Evolutionary conservation across 2,888 invertebrate genomes (phyloP).

Genomic region (Apantesis nais): DNA sequence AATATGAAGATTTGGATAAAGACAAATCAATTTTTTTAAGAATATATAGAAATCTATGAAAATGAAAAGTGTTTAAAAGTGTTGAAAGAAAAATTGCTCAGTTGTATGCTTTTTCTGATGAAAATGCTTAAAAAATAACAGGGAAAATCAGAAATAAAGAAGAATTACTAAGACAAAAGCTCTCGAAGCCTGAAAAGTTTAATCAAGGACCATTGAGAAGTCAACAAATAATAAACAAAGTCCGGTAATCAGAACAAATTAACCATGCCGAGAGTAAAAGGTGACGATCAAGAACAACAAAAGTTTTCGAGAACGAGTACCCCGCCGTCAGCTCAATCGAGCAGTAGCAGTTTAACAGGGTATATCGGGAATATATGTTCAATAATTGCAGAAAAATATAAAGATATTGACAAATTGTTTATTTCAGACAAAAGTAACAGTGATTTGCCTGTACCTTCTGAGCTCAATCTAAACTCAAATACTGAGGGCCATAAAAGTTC

Average conservation of each 20-base stretch:
- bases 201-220: background rate
- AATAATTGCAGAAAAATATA: background rate
- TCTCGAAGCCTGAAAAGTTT: background rate
- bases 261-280: background rate
- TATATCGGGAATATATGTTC: constrained; percentile 3
- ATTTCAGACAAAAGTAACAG: background rate
- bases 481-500: background rate
- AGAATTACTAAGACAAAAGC: background rate
- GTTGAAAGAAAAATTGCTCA: background rate
- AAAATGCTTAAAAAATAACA: background rate
- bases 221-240: background rate
- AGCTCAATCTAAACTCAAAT: background rate
- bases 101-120: background rate
- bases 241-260: background rate
- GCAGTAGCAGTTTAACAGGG: background rate
- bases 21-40: too few relatives aligned
- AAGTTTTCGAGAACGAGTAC: background rate
- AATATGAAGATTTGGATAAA: too few relatives aligned
- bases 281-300: background rate
- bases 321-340: background rate
- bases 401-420: background rate
- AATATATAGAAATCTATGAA: too few relatives aligned
- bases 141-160: background rate
- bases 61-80: too few relatives aligned
- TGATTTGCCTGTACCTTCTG: background rate